A percentile compares a stretch with the other conserved stretches of the same genome.
Evolutionary conservation across 2,797 vertebrate species (phyloP).

Genomic region (Glossophaga mutica): DNA sequence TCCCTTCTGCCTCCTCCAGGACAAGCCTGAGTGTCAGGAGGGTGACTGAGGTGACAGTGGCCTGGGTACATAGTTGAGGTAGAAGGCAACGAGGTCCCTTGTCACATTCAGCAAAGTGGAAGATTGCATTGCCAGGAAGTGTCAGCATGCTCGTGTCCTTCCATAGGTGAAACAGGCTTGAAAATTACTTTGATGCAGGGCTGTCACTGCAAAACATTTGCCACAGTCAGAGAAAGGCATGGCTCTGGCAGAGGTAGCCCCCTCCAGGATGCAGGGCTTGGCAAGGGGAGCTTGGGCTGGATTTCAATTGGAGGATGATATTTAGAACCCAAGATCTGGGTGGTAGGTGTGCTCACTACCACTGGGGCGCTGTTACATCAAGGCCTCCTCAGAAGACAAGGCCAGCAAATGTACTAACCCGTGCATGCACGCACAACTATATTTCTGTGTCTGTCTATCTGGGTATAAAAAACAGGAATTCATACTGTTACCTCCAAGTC

Average conservation of each 20-base stretch:
- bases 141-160: neutral
- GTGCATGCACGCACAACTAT: neutral
- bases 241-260: neutral
- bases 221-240: neutral
- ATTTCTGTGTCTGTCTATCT: neutral
- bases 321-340: neutral
- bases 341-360: neutral
- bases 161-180: neutral
- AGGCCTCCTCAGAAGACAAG: neutral
- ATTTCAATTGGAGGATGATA: neutral
- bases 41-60: neutral
- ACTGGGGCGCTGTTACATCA: neutral
- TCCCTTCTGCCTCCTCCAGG: neutral
- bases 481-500: neutral
- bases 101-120: neutral
- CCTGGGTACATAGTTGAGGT: neutral
- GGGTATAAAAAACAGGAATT: neutral
- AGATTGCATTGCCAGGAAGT: neutral
- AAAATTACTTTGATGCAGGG: neutral
- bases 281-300: neutral
- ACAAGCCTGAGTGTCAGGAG: neutral
- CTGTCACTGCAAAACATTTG: neutral
- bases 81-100: neutral
- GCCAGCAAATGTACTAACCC: neutral
- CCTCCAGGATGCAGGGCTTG: neutral